Base-by-base conservation (phyloP, 1,140 invertebrate genomes). In the Caenorhabditis elegans region DNA sequence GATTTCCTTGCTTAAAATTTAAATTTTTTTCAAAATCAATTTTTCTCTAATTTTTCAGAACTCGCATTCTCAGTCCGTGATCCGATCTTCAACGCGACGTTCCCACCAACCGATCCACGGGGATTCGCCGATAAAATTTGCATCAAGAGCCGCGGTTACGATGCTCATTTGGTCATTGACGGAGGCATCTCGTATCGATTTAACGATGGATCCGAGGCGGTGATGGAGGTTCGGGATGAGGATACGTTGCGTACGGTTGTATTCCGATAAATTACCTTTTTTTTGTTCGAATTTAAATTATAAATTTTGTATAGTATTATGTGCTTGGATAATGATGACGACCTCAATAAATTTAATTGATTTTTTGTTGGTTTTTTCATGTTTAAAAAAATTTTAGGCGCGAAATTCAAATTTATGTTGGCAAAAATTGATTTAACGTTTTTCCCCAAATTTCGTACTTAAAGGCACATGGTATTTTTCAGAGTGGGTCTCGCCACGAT, bases 151-250 rank as follows among this genome's bases (percentile, higher is more conserved):
- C 93, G 95, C 78, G 98, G 96, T 91, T 94, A 94, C 83, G 95
- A 98, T 91, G 96, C 95, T 0, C 94, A 94, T 88, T 90, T 98
- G 11, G 96, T 98, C 0, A 53, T 98, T 19, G 97, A 98, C 91
- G 96, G 96, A 28, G 95, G 95, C 60, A 93, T 96, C 11, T 95
- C 95, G 0, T 96, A 95, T 88, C 93, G 93, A 0, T 98, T 98
- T 90, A 98, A 98, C 90, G 95, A 97, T 90, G 96, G 96, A 3
- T 94, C 95, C 0, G 92, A 93, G 83, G 96, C 95, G 0, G 89
- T 93, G 31, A 90, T 98, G 15, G 94, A 96, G 90, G 93, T 94
- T 36, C 90, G 93, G 85, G 93, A 94, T 0, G 93, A 95, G 88
- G 96, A 98, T 91, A 93, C 95, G 0, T 91, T 98, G 0, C 91